Evolutionary conservation across 2,888 invertebrate species (phyloP).

Genomic region (Beris morrisii): DNA sequence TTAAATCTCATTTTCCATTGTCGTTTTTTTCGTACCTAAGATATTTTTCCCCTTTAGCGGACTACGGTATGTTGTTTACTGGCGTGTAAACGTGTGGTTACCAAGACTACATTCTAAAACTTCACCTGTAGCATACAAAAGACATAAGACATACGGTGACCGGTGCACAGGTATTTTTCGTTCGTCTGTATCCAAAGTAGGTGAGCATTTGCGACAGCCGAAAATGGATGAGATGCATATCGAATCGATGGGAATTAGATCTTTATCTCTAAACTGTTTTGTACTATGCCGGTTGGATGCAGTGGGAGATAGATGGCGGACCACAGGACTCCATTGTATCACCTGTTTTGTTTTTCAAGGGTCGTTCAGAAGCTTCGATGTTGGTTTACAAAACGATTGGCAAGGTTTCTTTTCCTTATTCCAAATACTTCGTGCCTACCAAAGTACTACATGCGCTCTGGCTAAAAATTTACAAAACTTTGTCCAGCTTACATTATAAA

Average conservation of each 20-base stretch:
- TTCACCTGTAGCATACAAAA: slow-evolving; percentile 19
- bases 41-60: slow-evolving; percentile 19
- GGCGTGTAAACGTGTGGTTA: slow-evolving; percentile 38
- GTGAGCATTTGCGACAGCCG: slow-evolving; percentile 32
- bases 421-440: too few relatives aligned
- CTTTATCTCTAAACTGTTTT: slow-evolving; percentile 15
- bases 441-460: too few relatives aligned
- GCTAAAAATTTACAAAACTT: too few relatives aligned
- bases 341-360: neutral
- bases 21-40: slow-evolving; percentile 18
- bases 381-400: too few relatives aligned
- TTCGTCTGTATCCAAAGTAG: slow-evolving; percentile 29
- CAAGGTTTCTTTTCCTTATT: too few relatives aligned
- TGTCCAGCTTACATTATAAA: too few relatives aligned
- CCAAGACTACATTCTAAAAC: slow-evolving; percentile 21
- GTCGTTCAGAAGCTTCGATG: too few relatives aligned
- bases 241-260: slow-evolving; percentile 33
- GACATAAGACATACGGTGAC: slow-evolving; percentile 22
- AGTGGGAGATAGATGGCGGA: slow-evolving; percentile 1
- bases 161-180: neutral
- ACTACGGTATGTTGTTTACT: slow-evolving; percentile 17
- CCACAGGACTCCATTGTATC: slow-evolving; percentile 9
- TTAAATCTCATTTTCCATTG: slow-evolving; percentile 28
- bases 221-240: slow-evolving; percentile 36
- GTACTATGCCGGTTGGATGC: neutral